A percentile compares a stretch with the other conserved stretches of the same genome.
phyloP scores from a whole-genome alignment of 1,140 invertebrate species.

The Drosophila kepulauana region DNA sequence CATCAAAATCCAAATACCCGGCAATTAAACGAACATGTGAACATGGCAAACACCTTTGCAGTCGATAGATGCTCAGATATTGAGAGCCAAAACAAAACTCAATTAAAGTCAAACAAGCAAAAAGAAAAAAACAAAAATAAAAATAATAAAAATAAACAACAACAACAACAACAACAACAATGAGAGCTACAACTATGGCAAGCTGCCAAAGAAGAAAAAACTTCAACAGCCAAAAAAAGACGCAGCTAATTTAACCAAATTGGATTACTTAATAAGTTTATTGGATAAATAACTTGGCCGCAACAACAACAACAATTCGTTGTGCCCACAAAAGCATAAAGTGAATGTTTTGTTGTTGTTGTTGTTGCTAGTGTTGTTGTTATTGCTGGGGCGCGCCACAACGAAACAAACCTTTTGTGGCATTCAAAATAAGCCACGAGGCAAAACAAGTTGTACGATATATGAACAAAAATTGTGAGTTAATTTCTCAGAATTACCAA shows the following conservation, averaged over 20 bases:
- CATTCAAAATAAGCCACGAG: conserved; percentile 73
- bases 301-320: conserved; percentile 49
- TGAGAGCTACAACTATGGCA: conserved; percentile 19
- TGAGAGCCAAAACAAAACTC: conserved; percentile 60
- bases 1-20: conserved; percentile 35
- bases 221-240: conserved; percentile 46
- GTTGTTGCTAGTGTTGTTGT: conserved; percentile 20
- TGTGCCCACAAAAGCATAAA: conserved; percentile 56
- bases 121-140: conserved; percentile 42
- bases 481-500: conserved; percentile 78
- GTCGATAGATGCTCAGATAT: conserved; percentile 22
- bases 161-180: conserved; percentile 41
- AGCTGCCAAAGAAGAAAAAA: conserved; percentile 38
- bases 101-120: conserved; percentile 68
- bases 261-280: conserved; percentile 85
- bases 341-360: conserved; percentile 70
- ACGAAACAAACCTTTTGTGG: conserved; percentile 74
- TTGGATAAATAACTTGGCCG: conserved; percentile 73
- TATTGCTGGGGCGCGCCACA: conserved; percentile 71
- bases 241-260: conserved; percentile 83
- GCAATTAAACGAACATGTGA: conserved; percentile 54
- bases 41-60: conserved; percentile 39
- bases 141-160: conserved; percentile 30
- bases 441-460: conserved; percentile 75
- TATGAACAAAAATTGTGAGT: conserved; percentile 70